phyloP scores from a whole-genome alignment of 2,888 invertebrate species.

The Cyclophora punctaria region DNA sequence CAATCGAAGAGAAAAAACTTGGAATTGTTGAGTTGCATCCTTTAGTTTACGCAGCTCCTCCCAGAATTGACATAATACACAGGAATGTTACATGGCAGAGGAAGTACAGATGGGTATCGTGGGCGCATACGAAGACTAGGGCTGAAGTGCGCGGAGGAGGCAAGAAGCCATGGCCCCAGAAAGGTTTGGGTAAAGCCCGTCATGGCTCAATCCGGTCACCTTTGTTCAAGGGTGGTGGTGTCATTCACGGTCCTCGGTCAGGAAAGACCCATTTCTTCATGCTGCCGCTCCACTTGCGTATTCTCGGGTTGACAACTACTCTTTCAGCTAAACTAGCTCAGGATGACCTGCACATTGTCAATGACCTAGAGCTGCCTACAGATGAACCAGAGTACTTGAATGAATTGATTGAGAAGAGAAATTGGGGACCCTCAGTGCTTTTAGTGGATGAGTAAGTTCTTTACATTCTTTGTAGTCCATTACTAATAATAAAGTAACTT shows the following conservation, averaged over 20 bases:
- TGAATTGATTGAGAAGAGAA: conserved; percentile 86
- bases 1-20: conserved; percentile 83
- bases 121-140: conserved; percentile 83
- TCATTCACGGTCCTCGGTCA: conserved; percentile 92
- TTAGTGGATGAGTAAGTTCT: conserved; percentile 90
- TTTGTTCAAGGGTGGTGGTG: conserved; percentile 87
- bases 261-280: conserved; percentile 95
- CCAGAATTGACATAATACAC: conserved; percentile 90
- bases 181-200: conserved; percentile 91
- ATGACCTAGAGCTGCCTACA: conserved; percentile 88
- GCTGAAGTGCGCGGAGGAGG: conserved; percentile 94
- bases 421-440: conserved; percentile 97
- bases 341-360: conserved; percentile 95
- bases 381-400: conserved; percentile 85
- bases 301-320: conserved; percentile 87
- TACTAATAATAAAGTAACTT: not conserved
- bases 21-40: conserved; percentile 94
- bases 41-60: conserved; percentile 85
- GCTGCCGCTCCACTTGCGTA: conserved; percentile 85
- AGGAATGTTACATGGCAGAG: conserved; percentile 91
- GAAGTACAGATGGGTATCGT: conserved; percentile 87
- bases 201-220: conserved; percentile 96
- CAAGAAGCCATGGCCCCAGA: conserved; percentile 97
- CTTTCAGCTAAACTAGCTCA: conserved; percentile 95
- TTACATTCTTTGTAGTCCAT: not conserved